Conservation (phyloP, 2,797 vertebrate genomes). For the Prionace glauca region DNA sequence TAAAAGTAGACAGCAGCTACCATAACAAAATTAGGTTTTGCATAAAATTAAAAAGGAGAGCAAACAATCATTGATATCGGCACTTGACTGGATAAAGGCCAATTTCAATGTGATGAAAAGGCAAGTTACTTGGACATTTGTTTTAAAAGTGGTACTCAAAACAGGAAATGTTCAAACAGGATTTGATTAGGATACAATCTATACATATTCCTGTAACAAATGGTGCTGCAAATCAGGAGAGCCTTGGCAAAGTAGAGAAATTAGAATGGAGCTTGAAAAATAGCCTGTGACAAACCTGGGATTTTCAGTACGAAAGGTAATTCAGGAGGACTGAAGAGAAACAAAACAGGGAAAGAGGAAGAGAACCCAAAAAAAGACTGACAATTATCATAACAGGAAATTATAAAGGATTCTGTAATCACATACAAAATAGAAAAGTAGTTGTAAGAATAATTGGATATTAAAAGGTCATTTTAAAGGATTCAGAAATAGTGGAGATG, state of each 20-base stretch:
- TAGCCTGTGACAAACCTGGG: neutral
- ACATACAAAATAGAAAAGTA: neutral
- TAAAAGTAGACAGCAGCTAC: neutral
- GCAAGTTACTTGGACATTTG: neutral
- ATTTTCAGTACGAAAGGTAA: neutral
- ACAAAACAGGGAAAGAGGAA: neutral
- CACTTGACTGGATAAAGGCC: neutral
- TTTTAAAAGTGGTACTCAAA: neutral
- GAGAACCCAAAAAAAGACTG: neutral
- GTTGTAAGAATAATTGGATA: neutral
- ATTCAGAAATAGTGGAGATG: neutral
- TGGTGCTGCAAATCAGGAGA: neutral
- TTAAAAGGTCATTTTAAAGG: neutral
- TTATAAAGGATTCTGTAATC: neutral
- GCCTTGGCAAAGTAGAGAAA: neutral
- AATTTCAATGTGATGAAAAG: neutral
- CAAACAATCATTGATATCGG: neutral
- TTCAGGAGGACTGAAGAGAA: neutral
- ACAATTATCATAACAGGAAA: neutral
- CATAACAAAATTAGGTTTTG: neutral
- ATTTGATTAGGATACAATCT: neutral
- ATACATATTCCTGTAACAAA: neutral
- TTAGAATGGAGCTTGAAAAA: neutral
- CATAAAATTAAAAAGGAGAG: neutral
- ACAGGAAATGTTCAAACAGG: neutral